Evolutionary conservation across 2,888 invertebrate species (phyloP), one percentile per base, ranked within the genome.

Genomic region (Dendrolimus houi): DNA sequence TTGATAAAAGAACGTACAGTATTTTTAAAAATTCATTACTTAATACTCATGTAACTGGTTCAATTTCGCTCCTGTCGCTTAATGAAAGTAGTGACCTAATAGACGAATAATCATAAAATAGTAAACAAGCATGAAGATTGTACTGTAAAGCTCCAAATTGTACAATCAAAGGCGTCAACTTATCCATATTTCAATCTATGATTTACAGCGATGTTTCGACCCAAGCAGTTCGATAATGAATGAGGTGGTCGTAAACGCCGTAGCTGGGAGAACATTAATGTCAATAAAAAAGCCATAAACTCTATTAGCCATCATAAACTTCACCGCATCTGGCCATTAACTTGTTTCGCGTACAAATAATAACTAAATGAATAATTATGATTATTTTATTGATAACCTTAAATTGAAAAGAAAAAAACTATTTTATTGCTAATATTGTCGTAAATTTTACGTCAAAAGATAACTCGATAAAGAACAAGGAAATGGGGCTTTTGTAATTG

Each of bases 271-370:
- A 83, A 87, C 89, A 90, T 89, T 87, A 88, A 85, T 84, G 87
- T 88, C 89, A 90, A 90, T 90, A 89, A 89, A 90, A 88, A 87
- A 84, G 76, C 87, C 79, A 88, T 90, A 89, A 89, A 87, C 77
- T 83, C 87, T 88, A 90, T 89, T 89, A 87, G 83, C 77, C 76
- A 73, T 85, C 87, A 87, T 89, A 88, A 89, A 85, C 79, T 81
- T 83, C 84, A 85, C 86, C 85, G 75, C 89, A 87, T 86, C 89
- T 89, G 89, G 74, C 72, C 85, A 82, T 83, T 83, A 84, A 81
- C 82, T 85, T 75, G 86, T 84, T 87, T 79, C 74, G 77, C 79
- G 78, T 79, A 83, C 82, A 82, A 85, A 85, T 78, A 84, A 66
- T 80, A 75, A 73, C 62, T 84, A 83, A 83, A 84, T 79, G 79